Conservation (phyloP, 2,888 invertebrate species). For the Pachliopta kotzebuea region DNA sequence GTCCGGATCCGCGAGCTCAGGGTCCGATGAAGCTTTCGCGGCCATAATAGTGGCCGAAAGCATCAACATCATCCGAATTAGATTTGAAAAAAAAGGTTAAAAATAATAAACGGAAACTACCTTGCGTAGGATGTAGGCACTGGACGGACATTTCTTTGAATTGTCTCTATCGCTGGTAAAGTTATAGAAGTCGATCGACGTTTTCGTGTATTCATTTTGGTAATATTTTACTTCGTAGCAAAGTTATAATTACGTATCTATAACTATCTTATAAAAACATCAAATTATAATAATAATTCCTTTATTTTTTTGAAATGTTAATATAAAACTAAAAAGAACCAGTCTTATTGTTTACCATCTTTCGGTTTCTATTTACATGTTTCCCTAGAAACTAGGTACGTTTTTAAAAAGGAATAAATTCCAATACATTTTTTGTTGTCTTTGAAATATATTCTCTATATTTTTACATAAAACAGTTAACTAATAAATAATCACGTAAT, state of each 20-base stretch:
- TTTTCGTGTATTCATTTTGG: slow-evolving; percentile 33
- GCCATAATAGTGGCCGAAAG: too few relatives aligned
- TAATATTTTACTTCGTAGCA: slow-evolving; percentile 2
- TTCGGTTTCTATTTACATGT: background rate
- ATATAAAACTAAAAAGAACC: background rate
- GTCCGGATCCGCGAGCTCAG: too few relatives aligned
- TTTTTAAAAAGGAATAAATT: slow-evolving; percentile 9
- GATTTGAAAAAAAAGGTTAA: too few relatives aligned
- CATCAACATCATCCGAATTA: too few relatives aligned
- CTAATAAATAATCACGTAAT: too few relatives aligned
- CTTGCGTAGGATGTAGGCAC: slow-evolving; percentile 53
- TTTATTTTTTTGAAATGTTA: background rate
- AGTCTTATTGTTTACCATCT: background rate
- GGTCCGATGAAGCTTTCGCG: too few relatives aligned
- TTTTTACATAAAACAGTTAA: too few relatives aligned
- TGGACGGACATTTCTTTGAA: slow-evolving; percentile 62
- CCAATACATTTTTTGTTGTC: background rate
- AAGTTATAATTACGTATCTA: background rate
- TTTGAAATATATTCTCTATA: too few relatives aligned
- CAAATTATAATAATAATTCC: background rate
- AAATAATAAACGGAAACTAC: slow-evolving; percentile 43
- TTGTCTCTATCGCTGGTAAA: slow-evolving; percentile 64
- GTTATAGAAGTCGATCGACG: slow-evolving; percentile 40
- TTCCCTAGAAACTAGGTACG: slow-evolving; percentile 27
- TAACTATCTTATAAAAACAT: background rate